Conservation (phyloP, 2,888 invertebrate species). For the Seira ritae region DNA sequence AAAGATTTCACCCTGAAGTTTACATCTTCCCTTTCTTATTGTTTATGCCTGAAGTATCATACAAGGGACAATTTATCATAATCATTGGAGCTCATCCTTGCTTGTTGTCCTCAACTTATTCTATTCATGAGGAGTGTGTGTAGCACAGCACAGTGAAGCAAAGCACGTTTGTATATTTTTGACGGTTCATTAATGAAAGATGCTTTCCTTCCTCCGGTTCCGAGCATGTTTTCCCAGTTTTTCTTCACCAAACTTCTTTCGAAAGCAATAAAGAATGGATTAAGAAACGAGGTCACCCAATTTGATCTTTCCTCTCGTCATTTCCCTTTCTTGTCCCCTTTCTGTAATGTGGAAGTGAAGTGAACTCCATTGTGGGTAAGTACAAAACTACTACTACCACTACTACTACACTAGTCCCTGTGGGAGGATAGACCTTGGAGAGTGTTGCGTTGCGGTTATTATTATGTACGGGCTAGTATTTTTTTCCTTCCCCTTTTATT, state of each 20-base stretch:
- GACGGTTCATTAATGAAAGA: slow-evolving; percentile 14
- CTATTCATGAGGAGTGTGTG: too few relatives aligned
- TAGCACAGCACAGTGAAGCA: too few relatives aligned
- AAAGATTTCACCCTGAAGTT: background rate
- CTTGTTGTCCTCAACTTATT: too few relatives aligned
- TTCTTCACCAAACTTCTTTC: too few relatives aligned
- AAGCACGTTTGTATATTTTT: too few relatives aligned
- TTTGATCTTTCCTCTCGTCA: too few relatives aligned
- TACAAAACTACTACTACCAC: background rate
- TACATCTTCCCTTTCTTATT: slow-evolving; percentile 27
- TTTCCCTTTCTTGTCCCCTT: too few relatives aligned
- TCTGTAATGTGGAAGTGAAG: slow-evolving; percentile 7
- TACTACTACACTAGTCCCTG: background rate
- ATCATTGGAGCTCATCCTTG: slow-evolving; percentile 41
- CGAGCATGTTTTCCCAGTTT: slow-evolving; percentile 14
- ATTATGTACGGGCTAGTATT: slow-evolving; percentile 15
- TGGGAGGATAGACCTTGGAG: background rate
- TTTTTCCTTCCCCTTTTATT: slow-evolving; percentile 25
- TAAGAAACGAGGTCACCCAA: slow-evolving; percentile 44
- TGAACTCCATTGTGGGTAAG: background rate
- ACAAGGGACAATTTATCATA: slow-evolving; percentile 42
- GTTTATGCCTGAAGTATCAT: slow-evolving; percentile 35
- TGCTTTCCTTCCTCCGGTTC: slow-evolving; percentile 18
- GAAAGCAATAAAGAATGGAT: slow-evolving; percentile 20
- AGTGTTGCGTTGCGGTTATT: background rate